phyloP scores from a whole-genome alignment of 2,113 vertebrate genomes.

The Pygoscelis antarcticus region DNA sequence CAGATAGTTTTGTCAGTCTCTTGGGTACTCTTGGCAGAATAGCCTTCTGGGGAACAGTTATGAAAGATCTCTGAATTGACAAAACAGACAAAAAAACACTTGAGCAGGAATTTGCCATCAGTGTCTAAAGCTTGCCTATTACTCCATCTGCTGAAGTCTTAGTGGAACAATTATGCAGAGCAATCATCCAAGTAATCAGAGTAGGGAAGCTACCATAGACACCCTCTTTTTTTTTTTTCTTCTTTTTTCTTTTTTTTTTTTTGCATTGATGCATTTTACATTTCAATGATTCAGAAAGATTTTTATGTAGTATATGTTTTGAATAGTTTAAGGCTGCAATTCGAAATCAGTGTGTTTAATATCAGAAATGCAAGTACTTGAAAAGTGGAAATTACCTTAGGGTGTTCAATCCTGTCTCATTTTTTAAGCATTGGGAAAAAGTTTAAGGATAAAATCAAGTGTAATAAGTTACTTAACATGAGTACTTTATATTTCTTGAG shows the following conservation, averaged over 20 bases:
- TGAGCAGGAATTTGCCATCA: neutral
- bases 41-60: neutral
- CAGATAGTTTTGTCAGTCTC: neutral
- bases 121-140: neutral
- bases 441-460: neutral
- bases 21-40: neutral
- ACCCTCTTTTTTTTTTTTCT: too few relatives aligned
- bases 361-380: neutral
- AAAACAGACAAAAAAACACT: neutral
- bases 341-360: neutral
- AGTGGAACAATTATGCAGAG: neutral
- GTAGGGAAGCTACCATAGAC: neutral
- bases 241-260: too few relatives aligned
- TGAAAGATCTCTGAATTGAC: neutral
- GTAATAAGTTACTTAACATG: neutral
- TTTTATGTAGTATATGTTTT: neutral
- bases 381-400: neutral
- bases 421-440: neutral
- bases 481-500: neutral
- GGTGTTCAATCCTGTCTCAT: neutral
- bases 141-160: slow-evolving; percentile 17
- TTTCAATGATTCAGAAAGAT: neutral
- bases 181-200: neutral
- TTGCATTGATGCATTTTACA: neutral
- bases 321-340: neutral